Conservation (phyloP, 2,888 invertebrate genomes). For the Maniola hyperantus region DNA sequence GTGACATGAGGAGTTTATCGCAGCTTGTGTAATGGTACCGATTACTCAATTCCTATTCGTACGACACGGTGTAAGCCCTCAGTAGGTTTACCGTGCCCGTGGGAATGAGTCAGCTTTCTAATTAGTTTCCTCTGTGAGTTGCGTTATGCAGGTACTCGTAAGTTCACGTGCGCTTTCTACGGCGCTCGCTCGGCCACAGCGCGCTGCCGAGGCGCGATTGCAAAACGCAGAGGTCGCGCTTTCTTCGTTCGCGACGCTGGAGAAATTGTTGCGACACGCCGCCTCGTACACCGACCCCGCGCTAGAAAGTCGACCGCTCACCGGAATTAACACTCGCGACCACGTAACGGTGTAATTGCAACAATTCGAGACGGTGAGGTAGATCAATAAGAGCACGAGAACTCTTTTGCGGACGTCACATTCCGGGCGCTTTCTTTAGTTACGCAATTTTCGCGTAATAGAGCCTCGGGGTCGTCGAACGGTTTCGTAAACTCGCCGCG, state of each 20-base stretch:
- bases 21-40: constrained; percentile 70
- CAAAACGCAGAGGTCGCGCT: constrained; percentile 82
- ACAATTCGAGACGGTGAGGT: constrained; percentile 69
- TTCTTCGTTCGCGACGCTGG: constrained; percentile 80
- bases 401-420: constrained; percentile 67
- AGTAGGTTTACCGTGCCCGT: constrained; percentile 29
- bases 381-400: constrained; percentile 70
- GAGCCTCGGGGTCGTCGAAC: constrained; percentile 68
- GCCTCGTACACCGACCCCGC: constrained; percentile 79
- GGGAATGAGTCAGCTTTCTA: constrained; percentile 29
- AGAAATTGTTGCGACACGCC: constrained; percentile 82
- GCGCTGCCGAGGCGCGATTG: constrained; percentile 64
- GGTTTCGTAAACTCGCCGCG: constrained; percentile 59
- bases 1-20: constrained; percentile 78
- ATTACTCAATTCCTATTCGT: constrained; percentile 63
- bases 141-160: constrained; percentile 7
- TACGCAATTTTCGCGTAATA: constrained; percentile 75
- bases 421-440: constrained; percentile 79
- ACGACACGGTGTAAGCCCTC: constrained; percentile 32
- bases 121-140: constrained; percentile 18
- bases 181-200: constrained; percentile 55
- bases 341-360: constrained; percentile 80
- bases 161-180: constrained; percentile 67
- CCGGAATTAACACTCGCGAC: constrained; percentile 76
- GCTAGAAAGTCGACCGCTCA: constrained; percentile 82